A percentile compares a stretch with the other conserved stretches of the same genome.
These are phyloP conservation scores for Caprella mutica DNA, from an alignment of 2,888 invertebrate genomes.

Conservation along the genomic window DNA sequence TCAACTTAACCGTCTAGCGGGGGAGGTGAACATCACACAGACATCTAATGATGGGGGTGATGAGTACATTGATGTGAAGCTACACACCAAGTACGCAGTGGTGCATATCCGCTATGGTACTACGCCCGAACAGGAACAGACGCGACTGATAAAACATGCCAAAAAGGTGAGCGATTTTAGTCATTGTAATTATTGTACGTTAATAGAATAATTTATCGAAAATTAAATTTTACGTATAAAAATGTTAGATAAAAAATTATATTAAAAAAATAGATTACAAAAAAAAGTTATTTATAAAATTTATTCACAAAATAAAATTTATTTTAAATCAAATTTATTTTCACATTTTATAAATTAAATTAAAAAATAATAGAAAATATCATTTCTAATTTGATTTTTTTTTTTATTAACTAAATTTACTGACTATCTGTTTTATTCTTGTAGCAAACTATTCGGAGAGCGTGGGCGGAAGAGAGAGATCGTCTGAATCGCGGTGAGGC, in stretches of 20 bases:
- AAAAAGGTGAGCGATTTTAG: constrained; percentile 45
- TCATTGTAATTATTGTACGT: neutral
- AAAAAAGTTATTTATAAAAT: too few relatives aligned
- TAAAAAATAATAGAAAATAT: too few relatives aligned
- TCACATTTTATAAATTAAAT: too few relatives aligned
- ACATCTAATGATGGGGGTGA: constrained; percentile 35
- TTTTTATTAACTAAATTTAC: too few relatives aligned
- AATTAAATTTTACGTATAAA: neutral
- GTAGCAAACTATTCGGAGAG: constrained; percentile 80
- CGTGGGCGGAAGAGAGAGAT: constrained; percentile 87
- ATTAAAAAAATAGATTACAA: too few relatives aligned
- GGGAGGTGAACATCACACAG: constrained; percentile 71
- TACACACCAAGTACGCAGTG: constrained; percentile 69
- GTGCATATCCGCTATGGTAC: constrained; percentile 92
- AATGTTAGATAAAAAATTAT: too few relatives aligned
- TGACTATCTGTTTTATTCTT: too few relatives aligned
- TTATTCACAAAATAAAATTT: too few relatives aligned
- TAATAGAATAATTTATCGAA: neutral
- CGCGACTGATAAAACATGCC: constrained; percentile 79
- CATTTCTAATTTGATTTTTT: too few relatives aligned
- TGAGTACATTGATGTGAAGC: constrained; percentile 54
- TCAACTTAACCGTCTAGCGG: constrained; percentile 75
- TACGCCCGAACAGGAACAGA: constrained; percentile 75
- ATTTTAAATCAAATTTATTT: too few relatives aligned
- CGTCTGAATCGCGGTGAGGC: constrained; percentile 44